Percentiles rank a stretch among this genome's conserved stretches.
These are phyloP conservation scores for Bothrops jararaca DNA, from an alignment of 2,113 vertebrate species.

Conservation along the genomic window DNA sequence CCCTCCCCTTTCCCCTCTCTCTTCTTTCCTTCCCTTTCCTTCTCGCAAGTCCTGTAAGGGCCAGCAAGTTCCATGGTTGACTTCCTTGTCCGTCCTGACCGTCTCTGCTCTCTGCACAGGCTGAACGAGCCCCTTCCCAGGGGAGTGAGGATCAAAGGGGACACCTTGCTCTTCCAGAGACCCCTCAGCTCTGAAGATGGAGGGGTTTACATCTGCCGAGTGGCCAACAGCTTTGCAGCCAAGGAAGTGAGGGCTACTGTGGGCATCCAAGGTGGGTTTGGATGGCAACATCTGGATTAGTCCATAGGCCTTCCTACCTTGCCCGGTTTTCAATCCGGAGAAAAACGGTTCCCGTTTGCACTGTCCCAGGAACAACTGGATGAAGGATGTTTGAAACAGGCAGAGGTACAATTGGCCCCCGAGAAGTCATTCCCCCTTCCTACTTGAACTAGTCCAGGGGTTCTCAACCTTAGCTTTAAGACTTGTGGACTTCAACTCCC, in stretches of 20 bases:
- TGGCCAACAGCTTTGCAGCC: conserved; percentile 70
- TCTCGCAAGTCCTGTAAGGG: background rate
- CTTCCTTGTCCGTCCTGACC: conserved; percentile 15
- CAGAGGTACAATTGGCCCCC: background rate
- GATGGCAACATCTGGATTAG: background rate
- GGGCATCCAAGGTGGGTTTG: conserved; percentile 62
- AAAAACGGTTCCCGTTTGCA: background rate
- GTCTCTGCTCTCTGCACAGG: conserved; percentile 61
- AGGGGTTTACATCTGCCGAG: conserved; percentile 78
- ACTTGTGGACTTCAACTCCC: too few species aligned
- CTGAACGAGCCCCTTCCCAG: conserved; percentile 72
- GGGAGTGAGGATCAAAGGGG: conserved; percentile 60
- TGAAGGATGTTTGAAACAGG: background rate
- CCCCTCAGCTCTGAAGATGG: conserved; percentile 69
- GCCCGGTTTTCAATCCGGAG: background rate
- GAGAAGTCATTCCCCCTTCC: background rate
- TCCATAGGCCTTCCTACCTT: background rate
- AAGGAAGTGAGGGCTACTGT: conserved; percentile 64
- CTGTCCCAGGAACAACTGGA: background rate
- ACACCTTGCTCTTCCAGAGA: conserved; percentile 73
- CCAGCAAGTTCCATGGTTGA: background rate
- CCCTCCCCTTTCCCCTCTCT: fast-evolving
- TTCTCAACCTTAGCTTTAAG: too few species aligned
- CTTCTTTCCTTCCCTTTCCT: background rate
- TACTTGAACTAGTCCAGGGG: background rate